Evolutionary conservation across 1,140 invertebrate species (phyloP).

Genomic region (Antheraea mylitta): DNA sequence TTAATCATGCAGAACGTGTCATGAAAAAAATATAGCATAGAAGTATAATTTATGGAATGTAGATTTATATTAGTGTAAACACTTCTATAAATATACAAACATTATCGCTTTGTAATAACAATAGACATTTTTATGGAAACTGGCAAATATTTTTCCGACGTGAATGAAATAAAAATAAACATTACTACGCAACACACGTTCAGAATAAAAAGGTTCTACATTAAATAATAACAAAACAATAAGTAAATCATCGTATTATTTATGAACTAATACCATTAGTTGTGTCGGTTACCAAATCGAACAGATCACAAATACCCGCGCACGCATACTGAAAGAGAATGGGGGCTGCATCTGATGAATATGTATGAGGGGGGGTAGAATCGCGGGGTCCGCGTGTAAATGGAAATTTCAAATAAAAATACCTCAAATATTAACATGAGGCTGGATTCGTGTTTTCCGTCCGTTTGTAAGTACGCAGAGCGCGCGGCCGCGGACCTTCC

Average conservation of each 20-base stretch:
- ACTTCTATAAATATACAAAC: too few relatives aligned
- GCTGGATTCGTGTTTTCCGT: conserved; percentile 64
- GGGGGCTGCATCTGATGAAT: conserved; percentile 27
- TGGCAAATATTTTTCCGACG: neutral
- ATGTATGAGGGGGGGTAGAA: conserved; percentile 68
- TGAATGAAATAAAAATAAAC: neutral
- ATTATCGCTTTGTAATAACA: too few relatives aligned
- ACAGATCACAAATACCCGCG: conserved; percentile 13
- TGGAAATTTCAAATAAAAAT: conserved; percentile 78
- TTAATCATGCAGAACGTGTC: too few relatives aligned
- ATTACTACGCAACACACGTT: neutral
- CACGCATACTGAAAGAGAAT: conserved; percentile 15
- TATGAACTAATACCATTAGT: conserved; percentile 15
- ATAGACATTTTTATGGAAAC: neutral
- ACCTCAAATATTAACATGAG: conserved; percentile 75
- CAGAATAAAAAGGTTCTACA: neutral
- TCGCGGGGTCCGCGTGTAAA: conserved; percentile 58
- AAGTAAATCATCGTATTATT: conserved; percentile 21
- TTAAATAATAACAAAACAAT: conserved; percentile 18
- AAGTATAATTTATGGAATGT: too few relatives aligned
- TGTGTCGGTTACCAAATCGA: conserved; percentile 25
- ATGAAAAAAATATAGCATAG: too few relatives aligned
- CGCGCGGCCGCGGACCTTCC: conserved; percentile 36
- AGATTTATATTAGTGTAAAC: too few relatives aligned
- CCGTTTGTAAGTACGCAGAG: conserved; percentile 23